phyloP scores from a whole-genome alignment of 2,888 invertebrate genomes.

The Nudaria mundana region DNA sequence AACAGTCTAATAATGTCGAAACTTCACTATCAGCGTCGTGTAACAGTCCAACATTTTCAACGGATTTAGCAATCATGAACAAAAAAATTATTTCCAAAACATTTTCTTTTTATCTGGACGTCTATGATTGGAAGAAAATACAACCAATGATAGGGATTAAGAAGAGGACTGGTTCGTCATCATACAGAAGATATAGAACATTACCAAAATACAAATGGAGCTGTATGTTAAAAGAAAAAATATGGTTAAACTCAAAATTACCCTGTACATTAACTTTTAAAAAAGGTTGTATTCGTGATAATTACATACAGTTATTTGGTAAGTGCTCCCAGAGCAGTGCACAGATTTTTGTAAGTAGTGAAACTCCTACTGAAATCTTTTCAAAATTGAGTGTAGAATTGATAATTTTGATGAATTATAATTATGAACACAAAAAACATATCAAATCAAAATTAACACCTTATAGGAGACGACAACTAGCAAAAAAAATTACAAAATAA shows the following conservation, averaged over 20 bases:
- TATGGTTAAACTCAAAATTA: slow-evolving; percentile 6
- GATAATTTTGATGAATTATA: neutral
- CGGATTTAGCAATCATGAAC: neutral
- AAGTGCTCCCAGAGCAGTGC: neutral
- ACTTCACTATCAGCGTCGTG: neutral
- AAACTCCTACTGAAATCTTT: neutral
- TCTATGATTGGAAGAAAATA: slow-evolving; percentile 6
- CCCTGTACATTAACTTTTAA: slow-evolving; percentile 2
- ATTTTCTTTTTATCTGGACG: slow-evolving; percentile 4
- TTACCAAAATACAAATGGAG: slow-evolving; percentile 7
- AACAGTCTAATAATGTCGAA: slow-evolving; percentile 3
- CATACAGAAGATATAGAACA: slow-evolving; percentile 4
- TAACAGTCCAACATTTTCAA: slow-evolving; percentile 1
- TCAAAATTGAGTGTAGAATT: neutral
- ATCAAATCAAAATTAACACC: neutral
- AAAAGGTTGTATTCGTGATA: neutral
- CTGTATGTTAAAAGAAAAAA: slow-evolving; percentile 3
- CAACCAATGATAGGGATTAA: slow-evolving; percentile 2
- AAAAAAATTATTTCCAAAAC: neutral
- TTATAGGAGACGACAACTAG: neutral
- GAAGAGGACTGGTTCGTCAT: neutral
- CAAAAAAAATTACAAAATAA: neutral
- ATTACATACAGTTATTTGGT: neutral
- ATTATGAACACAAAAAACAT: neutral
- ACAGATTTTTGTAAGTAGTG: neutral